These are phyloP conservation scores for Gonioctena quinquepunctata DNA, from an alignment of 1,140 invertebrate genomes.

Conservation along the genomic window DNA sequence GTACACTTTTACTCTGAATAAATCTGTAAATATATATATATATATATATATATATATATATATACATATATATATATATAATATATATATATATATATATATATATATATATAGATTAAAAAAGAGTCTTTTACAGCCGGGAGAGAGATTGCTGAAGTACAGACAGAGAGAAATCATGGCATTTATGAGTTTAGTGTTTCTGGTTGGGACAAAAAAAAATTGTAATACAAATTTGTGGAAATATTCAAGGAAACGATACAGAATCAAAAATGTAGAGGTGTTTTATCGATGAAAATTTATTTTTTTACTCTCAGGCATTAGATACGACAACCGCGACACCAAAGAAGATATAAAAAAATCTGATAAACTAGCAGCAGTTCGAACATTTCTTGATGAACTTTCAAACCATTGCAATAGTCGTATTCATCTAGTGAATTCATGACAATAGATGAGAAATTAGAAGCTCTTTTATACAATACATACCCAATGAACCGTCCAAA, in stretches of 20 bases:
- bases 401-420: constrained; percentile 7
- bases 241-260: constrained; percentile 43
- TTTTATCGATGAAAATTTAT: constrained; percentile 45
- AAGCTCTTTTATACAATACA: constrained; percentile 51
- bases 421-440: too few relatives aligned
- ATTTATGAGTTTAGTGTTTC: background rate
- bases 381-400: background rate
- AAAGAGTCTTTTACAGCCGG: too few relatives aligned
- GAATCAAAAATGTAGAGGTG: constrained; percentile 42
- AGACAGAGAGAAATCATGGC: background rate
- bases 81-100: too few relatives aligned
- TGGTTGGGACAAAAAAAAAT: constrained; percentile 21
- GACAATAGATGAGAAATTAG: constrained; percentile 52
- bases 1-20: too few relatives aligned
- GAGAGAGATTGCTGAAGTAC: too few relatives aligned
- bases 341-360: background rate
- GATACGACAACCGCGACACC: background rate
- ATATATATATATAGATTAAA: too few relatives aligned
- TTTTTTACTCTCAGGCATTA: constrained; percentile 40
- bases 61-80: too few relatives aligned
- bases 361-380: background rate
- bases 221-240: constrained; percentile 36
- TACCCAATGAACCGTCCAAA: constrained; percentile 6
- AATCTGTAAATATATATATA: too few relatives aligned
- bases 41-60: too few relatives aligned